Evolutionary conservation across 2,113 vertebrate genomes (phyloP).

Genomic region (Colaptes auratus): DNA sequence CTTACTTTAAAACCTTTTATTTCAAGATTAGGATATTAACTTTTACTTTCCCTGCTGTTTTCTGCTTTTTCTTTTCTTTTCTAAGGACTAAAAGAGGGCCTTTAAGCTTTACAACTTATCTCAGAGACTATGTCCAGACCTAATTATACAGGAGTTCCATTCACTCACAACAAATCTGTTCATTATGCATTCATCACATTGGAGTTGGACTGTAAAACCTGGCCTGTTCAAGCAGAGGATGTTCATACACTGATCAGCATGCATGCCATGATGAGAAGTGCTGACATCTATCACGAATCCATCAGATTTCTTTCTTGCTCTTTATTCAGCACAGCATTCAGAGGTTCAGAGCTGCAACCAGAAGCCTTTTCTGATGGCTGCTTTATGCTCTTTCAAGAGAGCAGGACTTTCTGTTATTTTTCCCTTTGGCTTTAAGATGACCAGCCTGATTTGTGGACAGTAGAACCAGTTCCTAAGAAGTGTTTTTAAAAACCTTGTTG

Average conservation of each 20-base stretch:
- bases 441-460: not conserved
- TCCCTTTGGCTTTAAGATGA: not conserved
- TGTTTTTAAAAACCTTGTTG: not conserved
- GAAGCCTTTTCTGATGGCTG: not conserved
- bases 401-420: not conserved
- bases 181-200: not conserved
- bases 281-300: not conserved
- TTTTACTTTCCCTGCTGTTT: accelerated
- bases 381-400: not conserved
- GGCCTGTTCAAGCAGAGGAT: not conserved
- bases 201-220: not conserved
- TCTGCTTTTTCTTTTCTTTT: not conserved
- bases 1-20: not conserved
- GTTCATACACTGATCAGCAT: not conserved
- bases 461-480: not conserved
- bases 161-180: not conserved
- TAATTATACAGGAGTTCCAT: not conserved
- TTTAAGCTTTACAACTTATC: not conserved
- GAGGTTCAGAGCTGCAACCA: not conserved
- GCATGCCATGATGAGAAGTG: not conserved
- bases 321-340: not conserved
- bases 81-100: not conserved
- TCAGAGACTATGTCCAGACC: not conserved
- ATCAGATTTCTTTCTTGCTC: not conserved
- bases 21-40: not conserved